Base-by-base conservation (phyloP, 2,888 invertebrate species). In the Drosophila picticornis region DNA sequence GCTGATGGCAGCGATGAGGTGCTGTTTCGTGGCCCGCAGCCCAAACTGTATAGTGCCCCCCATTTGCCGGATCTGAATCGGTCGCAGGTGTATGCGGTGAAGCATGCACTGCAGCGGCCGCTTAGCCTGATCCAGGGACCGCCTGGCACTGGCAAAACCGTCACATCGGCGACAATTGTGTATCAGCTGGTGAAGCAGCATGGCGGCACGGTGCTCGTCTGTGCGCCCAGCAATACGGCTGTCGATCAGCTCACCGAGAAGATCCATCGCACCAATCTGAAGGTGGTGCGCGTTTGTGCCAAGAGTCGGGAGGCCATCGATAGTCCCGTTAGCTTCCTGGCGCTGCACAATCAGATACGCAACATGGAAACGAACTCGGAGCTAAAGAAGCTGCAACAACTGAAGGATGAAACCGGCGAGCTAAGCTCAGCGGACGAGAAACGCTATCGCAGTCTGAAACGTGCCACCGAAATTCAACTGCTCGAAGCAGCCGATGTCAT, bases 211-310 rank as follows among this genome's bases (percentile, higher is more conserved):
- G 99, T 99, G 0, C 94, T 99, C 2, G 99, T 99, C 0, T 99
- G 99, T 93, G 99, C 99, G 0, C 99, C 99, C 0, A 99, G 98
- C 72, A 99, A 99, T 93, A 99, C 99, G 1, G 99, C 99, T 31
- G 99, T 99, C 0, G 99, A 99, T 93, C 99, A 99, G 91, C 94
- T 99, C 25, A 99, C 99, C 0, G 99, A 99, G 93, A 99, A 99
- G 93, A 99, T 99, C 64, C 99, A 99, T 93, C 95, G 96, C 81
- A 99, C 99, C 9, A 99, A 99, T 56, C 94, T 99, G 48, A 99
- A 99, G 94, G 94, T 94, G 6, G 98, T 99, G 4, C 95, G 99
- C 1, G 95, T 99, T 13, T 99, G 99, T 94, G 99, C 99, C 36
- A 99, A 99, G 93, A 98, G 98, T 0, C 95, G 99, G 36, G 99